Conservation (phyloP, 1,140 invertebrate genomes). For the Bacillus rossius region DNA sequence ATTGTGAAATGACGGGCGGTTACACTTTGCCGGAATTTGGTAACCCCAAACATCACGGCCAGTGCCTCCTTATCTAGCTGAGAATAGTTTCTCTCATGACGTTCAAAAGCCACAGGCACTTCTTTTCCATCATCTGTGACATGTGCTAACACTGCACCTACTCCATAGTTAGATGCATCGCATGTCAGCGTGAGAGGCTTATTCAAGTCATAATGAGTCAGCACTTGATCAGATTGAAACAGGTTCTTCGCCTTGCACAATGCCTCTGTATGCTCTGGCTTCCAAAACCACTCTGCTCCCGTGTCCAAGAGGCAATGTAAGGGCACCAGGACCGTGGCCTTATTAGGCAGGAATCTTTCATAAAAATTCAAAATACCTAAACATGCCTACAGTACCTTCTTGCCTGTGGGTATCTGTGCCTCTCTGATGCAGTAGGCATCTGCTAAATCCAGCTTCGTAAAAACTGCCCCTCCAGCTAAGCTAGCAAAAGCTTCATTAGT, state of each 20-base stretch:
- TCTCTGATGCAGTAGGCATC: too few relatives aligned
- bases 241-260: constrained; percentile 27
- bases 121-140: constrained; percentile 26
- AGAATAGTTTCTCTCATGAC: constrained; percentile 40
- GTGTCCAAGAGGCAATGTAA: constrained; percentile 24
- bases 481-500: too few relatives aligned
- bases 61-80: constrained; percentile 42
- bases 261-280: constrained; percentile 22
- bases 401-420: too few relatives aligned
- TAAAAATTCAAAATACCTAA: background rate
- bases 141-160: constrained; percentile 35
- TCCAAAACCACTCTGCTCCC: constrained; percentile 30
- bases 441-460: too few relatives aligned
- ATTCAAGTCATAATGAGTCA: constrained; percentile 31
- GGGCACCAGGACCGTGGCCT: constrained; percentile 24
- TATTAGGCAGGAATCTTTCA: constrained; percentile 12
- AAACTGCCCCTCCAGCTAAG: too few relatives aligned
- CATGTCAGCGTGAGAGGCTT: constrained; percentile 26
- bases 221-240: constrained; percentile 17
- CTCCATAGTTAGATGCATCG: constrained; percentile 33
- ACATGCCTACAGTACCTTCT: too few relatives aligned
- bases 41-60: constrained; percentile 42
- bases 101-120: constrained; percentile 31
- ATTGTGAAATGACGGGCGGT: constrained; percentile 35
- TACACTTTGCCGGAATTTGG: constrained; percentile 22